These are phyloP conservation scores for Camponotus floridanus DNA, from an alignment of 1,140 invertebrate species.

Conservation along the genomic window DNA sequence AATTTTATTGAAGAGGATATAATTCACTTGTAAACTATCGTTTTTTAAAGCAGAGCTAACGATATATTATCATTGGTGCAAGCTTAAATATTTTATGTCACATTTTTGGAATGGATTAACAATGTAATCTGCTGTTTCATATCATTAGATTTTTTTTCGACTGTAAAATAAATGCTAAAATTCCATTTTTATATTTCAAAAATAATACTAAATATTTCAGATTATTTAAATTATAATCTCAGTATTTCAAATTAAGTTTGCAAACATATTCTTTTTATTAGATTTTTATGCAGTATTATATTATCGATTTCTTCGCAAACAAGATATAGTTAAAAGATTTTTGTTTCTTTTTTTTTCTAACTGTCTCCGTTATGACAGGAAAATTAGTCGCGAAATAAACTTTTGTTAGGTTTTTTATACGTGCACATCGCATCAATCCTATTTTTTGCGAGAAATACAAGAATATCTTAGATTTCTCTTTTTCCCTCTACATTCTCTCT, in stretches of 20 bases:
- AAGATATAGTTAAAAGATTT: conserved; percentile 22
- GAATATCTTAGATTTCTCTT: background rate
- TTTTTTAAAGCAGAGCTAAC: conserved; percentile 31
- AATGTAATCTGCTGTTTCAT: background rate
- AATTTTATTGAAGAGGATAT: conserved; percentile 38
- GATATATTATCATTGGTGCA: background rate
- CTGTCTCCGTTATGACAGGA: background rate
- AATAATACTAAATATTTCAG: background rate
- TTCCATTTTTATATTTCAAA: background rate
- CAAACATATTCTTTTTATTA: background rate
- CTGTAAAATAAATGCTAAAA: background rate
- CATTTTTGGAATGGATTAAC: conserved; percentile 12
- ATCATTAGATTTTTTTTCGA: background rate
- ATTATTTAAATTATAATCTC: conserved; percentile 2
- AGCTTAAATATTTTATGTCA: background rate
- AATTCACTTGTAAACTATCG: conserved; percentile 19
- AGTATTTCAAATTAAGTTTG: conserved; percentile 30
- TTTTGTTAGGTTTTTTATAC: conserved; percentile 24
- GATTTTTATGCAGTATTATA: conserved; percentile 17
- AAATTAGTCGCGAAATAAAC: conserved; percentile 36
- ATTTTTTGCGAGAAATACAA: background rate
- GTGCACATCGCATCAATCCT: no score
- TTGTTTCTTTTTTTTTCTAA: background rate
- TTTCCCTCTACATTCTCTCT: no score
- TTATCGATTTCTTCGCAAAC: conserved; percentile 21